These are phyloP conservation scores for Lepidotrigona ventralis DNA, from an alignment of 1,140 invertebrate genomes.

Conservation along the genomic window DNA sequence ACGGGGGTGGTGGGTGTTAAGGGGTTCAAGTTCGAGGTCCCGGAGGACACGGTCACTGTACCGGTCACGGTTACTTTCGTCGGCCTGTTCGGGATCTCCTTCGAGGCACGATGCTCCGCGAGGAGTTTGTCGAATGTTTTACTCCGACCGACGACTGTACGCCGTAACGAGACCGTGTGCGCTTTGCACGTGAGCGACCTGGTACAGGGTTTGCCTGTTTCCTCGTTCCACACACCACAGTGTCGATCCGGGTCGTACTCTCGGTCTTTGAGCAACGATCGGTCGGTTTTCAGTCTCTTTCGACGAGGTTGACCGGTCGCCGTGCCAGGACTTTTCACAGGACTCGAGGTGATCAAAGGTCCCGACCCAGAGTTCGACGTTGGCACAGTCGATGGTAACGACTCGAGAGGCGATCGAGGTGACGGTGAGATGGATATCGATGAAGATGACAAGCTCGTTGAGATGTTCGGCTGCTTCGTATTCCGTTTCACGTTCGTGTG, in stretches of 20 bases:
- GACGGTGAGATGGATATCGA: constrained; percentile 63
- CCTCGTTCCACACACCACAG: constrained; percentile 87
- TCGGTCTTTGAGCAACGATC: constrained; percentile 84
- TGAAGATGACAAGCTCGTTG: constrained; percentile 46
- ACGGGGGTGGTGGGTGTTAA: constrained; percentile 59
- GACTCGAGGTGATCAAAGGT: constrained; percentile 60
- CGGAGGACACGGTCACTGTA: constrained; percentile 64
- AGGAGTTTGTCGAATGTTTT: constrained; percentile 90
- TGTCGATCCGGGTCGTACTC: constrained; percentile 91
- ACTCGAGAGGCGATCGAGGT: constrained; percentile 73
- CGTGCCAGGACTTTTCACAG: constrained; percentile 72
- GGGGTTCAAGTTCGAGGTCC: constrained; percentile 52
- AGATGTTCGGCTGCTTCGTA: constrained; percentile 63
- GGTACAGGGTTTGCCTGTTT: constrained; percentile 87
- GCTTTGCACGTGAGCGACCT: constrained; percentile 92
- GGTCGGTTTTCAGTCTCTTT: constrained; percentile 81
- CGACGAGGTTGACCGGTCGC: constrained; percentile 76
- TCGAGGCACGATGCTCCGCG: constrained; percentile 87
- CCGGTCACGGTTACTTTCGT: constrained; percentile 71
- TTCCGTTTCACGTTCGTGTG: constrained; percentile 68
- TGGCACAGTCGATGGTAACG: constrained; percentile 57
- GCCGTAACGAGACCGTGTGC: constrained; percentile 87
- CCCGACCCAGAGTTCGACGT: constrained; percentile 65
- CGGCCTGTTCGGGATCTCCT: constrained; percentile 77
- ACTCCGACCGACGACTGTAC: constrained; percentile 87